Evolutionary conservation across 2,888 invertebrate species (phyloP).

Genomic region (Pristionchus arcanus): DNA sequence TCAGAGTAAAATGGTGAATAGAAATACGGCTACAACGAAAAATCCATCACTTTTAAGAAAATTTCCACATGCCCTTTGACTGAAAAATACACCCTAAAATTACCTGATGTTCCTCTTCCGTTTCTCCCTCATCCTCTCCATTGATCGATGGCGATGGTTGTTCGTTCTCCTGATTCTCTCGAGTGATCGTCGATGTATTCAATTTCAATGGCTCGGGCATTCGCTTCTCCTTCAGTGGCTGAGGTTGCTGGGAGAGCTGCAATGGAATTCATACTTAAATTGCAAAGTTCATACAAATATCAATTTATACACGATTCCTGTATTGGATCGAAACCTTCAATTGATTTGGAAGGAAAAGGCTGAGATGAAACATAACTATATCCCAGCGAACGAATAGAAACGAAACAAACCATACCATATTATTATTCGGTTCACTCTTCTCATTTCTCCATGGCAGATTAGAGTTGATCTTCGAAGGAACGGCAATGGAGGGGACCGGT

Average conservation of each 20-base stretch:
- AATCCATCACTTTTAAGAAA: too few species aligned
- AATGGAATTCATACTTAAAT: not conserved
- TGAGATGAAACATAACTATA: not conserved
- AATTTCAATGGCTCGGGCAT: slow-evolving; percentile 69
- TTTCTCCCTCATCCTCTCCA: slow-evolving; percentile 86
- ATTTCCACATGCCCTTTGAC: too few species aligned
- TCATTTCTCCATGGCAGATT: slow-evolving; percentile 53
- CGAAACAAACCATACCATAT: not conserved
- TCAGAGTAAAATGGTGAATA: too few species aligned
- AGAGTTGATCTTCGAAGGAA: slow-evolving; percentile 17
- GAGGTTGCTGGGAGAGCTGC: not conserved
- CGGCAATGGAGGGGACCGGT: slow-evolving; percentile 3
- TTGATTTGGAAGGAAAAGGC: not conserved
- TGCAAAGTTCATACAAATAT: too few species aligned
- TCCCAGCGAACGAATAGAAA: not conserved
- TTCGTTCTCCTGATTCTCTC: slow-evolving; percentile 64
- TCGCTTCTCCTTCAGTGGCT: slow-evolving; percentile 56
- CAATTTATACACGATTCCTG: too few species aligned
- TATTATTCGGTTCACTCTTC: slow-evolving; percentile 56
- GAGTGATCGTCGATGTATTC: slow-evolving; percentile 59
- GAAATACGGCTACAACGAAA: too few species aligned
- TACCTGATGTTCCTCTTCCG: slow-evolving; percentile 81
- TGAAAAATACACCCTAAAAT: too few species aligned
- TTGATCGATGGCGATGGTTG: slow-evolving; percentile 31
- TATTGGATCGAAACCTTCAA: too few species aligned